Percentiles rank a stretch among this genome's conserved stretches.
Evolutionary conservation across 2,113 vertebrate species (phyloP).

Genomic region (Todiramphus saurophagus): DNA sequence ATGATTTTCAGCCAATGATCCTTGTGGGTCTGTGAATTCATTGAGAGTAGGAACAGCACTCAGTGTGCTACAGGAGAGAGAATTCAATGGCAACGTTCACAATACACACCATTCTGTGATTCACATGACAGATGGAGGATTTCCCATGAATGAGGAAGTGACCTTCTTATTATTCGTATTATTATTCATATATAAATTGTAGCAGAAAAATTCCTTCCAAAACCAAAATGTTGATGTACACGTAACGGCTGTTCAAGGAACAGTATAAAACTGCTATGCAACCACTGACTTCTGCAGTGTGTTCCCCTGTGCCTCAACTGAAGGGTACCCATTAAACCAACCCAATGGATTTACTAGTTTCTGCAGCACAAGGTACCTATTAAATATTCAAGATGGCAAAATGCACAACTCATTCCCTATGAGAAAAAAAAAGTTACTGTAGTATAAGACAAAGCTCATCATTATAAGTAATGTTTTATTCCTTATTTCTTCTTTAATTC

Average conservation of each 20-base stretch:
- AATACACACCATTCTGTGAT: background rate
- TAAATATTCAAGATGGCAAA: background rate
- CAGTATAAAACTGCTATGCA: background rate
- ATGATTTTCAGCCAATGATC: background rate
- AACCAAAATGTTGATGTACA: background rate
- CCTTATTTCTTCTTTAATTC: background rate
- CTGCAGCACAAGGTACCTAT: background rate
- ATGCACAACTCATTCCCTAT: background rate
- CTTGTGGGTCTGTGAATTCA: background rate
- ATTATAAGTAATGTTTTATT: background rate
- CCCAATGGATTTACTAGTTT: background rate
- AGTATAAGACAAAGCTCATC: background rate
- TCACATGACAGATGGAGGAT: background rate
- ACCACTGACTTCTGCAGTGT: background rate
- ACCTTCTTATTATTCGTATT: background rate
- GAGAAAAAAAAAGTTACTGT: fast-evolving
- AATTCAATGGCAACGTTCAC: background rate
- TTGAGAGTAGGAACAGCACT: background rate
- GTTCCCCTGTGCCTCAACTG: background rate
- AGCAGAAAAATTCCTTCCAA: background rate
- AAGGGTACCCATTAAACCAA: background rate
- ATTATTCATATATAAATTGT: background rate
- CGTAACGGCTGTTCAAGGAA: background rate
- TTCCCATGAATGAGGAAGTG: background rate
- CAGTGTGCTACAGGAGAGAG: background rate